These are phyloP conservation scores for Muscina levida DNA, from an alignment of 2,888 invertebrate species.

Conservation along the genomic window DNA sequence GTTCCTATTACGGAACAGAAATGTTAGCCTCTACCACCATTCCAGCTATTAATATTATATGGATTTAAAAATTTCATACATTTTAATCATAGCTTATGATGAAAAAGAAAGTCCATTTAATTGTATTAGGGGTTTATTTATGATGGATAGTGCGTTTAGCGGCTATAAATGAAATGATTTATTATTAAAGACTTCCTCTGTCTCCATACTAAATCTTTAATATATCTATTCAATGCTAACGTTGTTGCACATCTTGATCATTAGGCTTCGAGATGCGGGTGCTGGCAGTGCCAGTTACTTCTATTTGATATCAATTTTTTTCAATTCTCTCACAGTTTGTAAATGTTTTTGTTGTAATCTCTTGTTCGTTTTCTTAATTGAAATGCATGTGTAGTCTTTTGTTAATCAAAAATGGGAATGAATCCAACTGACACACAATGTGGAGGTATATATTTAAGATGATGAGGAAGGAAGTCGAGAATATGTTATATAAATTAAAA, in stretches of 20 bases:
- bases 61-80: neutral
- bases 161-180: too few species aligned
- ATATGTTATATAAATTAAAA: too few species aligned
- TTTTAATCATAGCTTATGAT: conserved; percentile 20
- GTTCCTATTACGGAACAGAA: neutral
- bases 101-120: too few species aligned
- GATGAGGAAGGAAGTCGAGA: too few species aligned
- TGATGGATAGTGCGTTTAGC: too few species aligned
- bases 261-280: too few species aligned
- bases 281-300: neutral
- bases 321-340: neutral
- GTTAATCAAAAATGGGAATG: neutral
- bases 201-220: too few species aligned
- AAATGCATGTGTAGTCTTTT: neutral
- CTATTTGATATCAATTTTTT: neutral
- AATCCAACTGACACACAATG: neutral
- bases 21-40: neutral
- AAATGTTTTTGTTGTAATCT: neutral
- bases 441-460: too few species aligned
- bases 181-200: too few species aligned
- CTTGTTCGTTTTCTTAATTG: neutral
- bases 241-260: too few species aligned
- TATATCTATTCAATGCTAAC: too few species aligned
- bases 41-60: conserved; percentile 34
- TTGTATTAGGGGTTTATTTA: too few species aligned